Percentiles rank a stretch among this genome's conserved stretches.
These are phyloP conservation scores for Mastomys natalensis DNA, from an alignment of 2,113 vertebrate genomes.

Conservation along the genomic window DNA sequence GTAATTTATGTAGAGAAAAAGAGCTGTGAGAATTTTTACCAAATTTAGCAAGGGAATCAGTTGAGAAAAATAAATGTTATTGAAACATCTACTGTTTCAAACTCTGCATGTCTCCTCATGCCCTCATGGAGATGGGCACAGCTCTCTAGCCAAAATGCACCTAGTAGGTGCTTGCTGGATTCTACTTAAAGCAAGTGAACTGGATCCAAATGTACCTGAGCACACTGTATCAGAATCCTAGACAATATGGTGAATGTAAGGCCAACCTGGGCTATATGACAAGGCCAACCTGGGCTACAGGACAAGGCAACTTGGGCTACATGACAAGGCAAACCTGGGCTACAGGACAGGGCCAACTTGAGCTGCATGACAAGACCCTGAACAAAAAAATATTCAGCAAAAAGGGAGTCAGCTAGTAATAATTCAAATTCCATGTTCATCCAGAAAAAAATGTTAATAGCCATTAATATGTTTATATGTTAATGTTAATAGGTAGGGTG, in stretches of 20 bases:
- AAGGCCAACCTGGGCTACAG: not conserved
- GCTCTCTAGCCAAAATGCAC: not conserved
- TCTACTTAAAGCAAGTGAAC: not conserved
- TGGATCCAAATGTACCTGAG: not conserved
- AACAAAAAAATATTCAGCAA: not conserved
- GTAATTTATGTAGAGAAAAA: constrained; percentile 55
- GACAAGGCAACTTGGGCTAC: too few species aligned
- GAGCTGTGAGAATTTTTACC: constrained; percentile 37
- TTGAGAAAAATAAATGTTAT: constrained; percentile 9
- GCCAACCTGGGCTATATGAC: not conserved
- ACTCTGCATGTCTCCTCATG: not conserved
- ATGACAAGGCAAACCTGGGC: not conserved
- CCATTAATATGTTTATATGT: too few species aligned
- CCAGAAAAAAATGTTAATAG: not conserved
- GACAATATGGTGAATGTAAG: too few species aligned
- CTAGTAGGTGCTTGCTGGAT: not conserved
- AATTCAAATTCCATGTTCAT: not conserved
- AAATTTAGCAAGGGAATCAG: not conserved
- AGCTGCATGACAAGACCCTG: too few species aligned
- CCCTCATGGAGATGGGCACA: not conserved
- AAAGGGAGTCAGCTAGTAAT: not conserved
- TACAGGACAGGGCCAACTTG: not conserved
- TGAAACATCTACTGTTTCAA: not conserved
- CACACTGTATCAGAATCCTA: not conserved
- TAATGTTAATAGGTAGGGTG: too few species aligned